These are phyloP conservation scores for Chaetops frenatus DNA, from an alignment of 2,113 vertebrate genomes.

Conservation along the genomic window DNA sequence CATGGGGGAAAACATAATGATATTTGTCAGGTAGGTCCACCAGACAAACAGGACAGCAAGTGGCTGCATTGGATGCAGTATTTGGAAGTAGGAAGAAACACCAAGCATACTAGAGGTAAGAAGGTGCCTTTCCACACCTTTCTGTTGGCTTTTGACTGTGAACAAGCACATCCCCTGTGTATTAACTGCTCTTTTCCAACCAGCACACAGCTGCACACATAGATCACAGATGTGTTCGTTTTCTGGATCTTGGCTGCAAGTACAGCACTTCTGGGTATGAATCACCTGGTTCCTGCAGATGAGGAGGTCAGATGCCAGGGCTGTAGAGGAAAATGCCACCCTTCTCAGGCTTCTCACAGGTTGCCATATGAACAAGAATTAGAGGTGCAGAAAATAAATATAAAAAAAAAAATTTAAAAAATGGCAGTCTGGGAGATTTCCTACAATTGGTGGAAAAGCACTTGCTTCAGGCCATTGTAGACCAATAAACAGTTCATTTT, in stretches of 20 bases:
- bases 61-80: background rate
- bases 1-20: background rate
- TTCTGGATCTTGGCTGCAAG: background rate
- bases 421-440: slow-evolving; percentile 55
- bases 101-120: background rate
- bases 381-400: slow-evolving; percentile 5
- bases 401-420: background rate
- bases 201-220: background rate
- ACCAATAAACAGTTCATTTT: slow-evolving; percentile 80
- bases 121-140: background rate
- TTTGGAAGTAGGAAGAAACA: background rate
- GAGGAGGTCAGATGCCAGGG: slow-evolving; percentile 28
- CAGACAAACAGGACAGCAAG: background rate
- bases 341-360: slow-evolving; percentile 14
- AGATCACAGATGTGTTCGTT: background rate
- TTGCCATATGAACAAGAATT: slow-evolving; percentile 24
- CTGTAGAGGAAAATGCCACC: background rate
- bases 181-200: background rate
- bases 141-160: background rate
- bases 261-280: background rate
- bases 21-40: background rate
- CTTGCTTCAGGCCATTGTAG: slow-evolving; percentile 71
- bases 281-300: slow-evolving; percentile 11
- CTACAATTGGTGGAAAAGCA: slow-evolving; percentile 59
- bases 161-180: background rate